Evolutionary conservation across 2,797 vertebrate genomes (phyloP).

Genomic region (Cephalopachus bancanus): DNA sequence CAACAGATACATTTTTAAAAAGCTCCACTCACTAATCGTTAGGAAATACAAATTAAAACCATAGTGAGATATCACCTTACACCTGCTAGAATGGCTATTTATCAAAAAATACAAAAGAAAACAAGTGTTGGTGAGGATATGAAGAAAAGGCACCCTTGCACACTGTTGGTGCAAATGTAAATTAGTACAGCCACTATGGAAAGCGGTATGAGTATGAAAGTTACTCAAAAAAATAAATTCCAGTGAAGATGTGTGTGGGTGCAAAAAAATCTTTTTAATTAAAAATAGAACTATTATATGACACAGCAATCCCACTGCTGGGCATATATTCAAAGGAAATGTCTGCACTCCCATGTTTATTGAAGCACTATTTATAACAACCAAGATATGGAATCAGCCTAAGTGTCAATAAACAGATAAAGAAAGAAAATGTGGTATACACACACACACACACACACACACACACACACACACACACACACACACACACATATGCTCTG

Average conservation of each 20-base stretch:
- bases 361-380: neutral
- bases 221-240: neutral
- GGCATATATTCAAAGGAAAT: neutral
- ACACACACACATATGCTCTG: too few species aligned
- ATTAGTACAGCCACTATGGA: neutral
- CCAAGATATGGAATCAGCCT: neutral
- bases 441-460: neutral
- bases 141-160: neutral
- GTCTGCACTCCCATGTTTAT: neutral
- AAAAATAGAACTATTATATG: neutral
- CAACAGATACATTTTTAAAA: neutral
- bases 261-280: neutral
- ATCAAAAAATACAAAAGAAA: neutral
- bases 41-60: neutral
- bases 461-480: too few species aligned
- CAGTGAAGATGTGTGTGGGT: neutral
- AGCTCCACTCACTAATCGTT: neutral
- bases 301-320: neutral
- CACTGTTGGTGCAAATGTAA: neutral
- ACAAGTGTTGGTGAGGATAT: neutral
- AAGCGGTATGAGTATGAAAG: neutral
- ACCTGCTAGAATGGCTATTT: neutral
- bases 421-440: neutral
- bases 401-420: neutral
- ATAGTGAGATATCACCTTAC: neutral